Conservation (phyloP, 2,797 vertebrate genomes). For the Toxotes lorentzi region DNA sequence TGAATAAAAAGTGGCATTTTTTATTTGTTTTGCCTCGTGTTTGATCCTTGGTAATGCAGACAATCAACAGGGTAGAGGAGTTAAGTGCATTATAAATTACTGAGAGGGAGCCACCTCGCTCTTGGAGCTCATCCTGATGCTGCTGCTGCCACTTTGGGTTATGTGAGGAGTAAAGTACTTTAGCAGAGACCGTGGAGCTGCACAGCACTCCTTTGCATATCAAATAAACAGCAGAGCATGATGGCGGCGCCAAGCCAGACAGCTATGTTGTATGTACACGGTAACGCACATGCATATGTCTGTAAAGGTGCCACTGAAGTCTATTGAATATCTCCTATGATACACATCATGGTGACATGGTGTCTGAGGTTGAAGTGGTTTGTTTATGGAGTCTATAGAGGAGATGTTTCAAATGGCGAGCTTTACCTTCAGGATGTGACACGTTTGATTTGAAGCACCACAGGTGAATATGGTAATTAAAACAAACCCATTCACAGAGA, state of each 20-base stretch:
- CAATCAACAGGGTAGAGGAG: constrained; percentile 84
- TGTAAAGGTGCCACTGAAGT: constrained; percentile 67
- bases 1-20: constrained; percentile 86
- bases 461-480: constrained; percentile 78
- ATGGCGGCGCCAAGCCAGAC: constrained; percentile 78
- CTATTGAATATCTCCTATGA: constrained; percentile 63
- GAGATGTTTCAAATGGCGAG: constrained; percentile 48
- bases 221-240: constrained; percentile 83
- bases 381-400: constrained; percentile 40
- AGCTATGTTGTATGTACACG: constrained; percentile 66
- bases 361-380: constrained; percentile 59
- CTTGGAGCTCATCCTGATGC: constrained; percentile 82
- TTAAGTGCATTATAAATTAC: constrained; percentile 88
- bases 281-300: constrained; percentile 59
- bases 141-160: constrained; percentile 87
- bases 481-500: constrained; percentile 55
- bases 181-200: constrained; percentile 82
- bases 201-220: constrained; percentile 86
- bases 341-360: constrained; percentile 67
- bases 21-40: constrained; percentile 80
- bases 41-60: constrained; percentile 83
- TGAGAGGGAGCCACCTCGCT: constrained; percentile 81
- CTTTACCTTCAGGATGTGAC: constrained; percentile 64
- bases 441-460: constrained; percentile 59
- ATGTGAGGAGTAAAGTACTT: constrained; percentile 87